Conservation (phyloP, 2,888 invertebrate genomes). For the Lycaena phlaeas region DNA sequence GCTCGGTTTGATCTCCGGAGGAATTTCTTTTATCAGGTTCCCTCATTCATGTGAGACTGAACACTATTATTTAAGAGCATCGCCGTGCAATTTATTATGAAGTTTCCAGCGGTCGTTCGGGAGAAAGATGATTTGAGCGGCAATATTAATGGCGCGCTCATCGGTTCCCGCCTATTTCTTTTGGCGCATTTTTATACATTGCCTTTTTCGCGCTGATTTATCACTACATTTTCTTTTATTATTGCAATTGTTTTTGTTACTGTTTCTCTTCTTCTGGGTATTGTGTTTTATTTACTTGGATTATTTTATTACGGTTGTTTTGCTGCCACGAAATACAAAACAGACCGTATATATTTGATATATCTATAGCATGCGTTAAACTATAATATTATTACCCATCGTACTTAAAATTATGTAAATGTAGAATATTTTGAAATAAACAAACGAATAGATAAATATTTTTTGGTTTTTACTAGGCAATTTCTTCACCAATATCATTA, state of each 20-base stretch:
- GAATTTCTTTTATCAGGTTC: constrained; percentile 48
- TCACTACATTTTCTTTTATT: constrained; percentile 13
- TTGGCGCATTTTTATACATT: constrained; percentile 21
- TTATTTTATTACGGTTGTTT: too few species aligned
- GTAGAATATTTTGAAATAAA: too few species aligned
- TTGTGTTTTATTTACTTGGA: background rate
- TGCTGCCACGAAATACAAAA: too few species aligned
- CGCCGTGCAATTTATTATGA: constrained; percentile 24
- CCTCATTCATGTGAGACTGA: constrained; percentile 38
- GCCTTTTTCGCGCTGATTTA: constrained; percentile 13
- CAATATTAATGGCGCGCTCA: constrained; percentile 20
- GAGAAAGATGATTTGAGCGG: constrained; percentile 22
- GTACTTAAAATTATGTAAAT: too few species aligned
- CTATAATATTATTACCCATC: too few species aligned
- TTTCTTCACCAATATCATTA: too few species aligned
- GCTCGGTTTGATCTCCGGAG: constrained; percentile 42
- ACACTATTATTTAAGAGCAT: constrained; percentile 25
- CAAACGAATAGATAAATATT: too few species aligned
- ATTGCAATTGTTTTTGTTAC: background rate
- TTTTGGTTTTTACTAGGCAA: too few species aligned
- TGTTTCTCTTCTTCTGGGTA: background rate
- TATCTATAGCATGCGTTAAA: too few species aligned
- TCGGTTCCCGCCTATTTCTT: constrained; percentile 9
- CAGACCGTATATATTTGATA: too few species aligned
- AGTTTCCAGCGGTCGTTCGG: constrained; percentile 16